Base-by-base conservation (phyloP, 2,797 vertebrate species). In the Eulemur mongoz region DNA sequence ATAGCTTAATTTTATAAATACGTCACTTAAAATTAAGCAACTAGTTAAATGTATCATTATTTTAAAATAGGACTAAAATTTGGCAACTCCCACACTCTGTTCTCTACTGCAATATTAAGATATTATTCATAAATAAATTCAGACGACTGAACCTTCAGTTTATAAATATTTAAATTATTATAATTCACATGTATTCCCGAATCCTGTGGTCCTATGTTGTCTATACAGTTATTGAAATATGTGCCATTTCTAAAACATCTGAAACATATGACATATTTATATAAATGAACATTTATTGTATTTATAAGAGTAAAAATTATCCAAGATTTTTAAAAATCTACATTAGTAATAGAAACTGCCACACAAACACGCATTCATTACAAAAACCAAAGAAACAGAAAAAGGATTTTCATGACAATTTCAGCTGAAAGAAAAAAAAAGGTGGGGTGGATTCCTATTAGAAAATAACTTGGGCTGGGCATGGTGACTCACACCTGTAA, bases 31-130 rank as follows among this genome's bases (percentile, higher is more conserved):
- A 95, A n/a, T 69, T 73, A 89, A 79, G 20, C 32, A 72, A 23
- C 12, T 22, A 83, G 38, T 67, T 79, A 94, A 70, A 84, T 76
- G 27, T 52, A 15, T 50, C 32, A 80, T 70, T 87, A 25, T 35
- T 86, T 87, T 90, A 87, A 92, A 89, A 91, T 38, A 35, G 23
- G 63, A 70, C 15, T 86, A 86, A 93, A 94, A 90, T 82, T 83
- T 79, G 32, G 35, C n/a, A 90, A 52, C 25, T 52, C 9, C 22
- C 72, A 65, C n/a, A 65, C 2, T 85, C 52, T 63, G 2, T 65
- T 92, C 32, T 65, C 43, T 69, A 25, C 12, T 87, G 35, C 7
- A 80, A 48, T 75, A 87, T 38, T 90, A 30, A 89, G 73, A 2
- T 69, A 38, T 70, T 82, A 20, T 76, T 93, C 59, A 38, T 70